A percentile compares a stretch with the other conserved stretches of the same genome.
phyloP scores from a whole-genome alignment of 1,140 invertebrate species.

The Trissolcus basalis region DNA sequence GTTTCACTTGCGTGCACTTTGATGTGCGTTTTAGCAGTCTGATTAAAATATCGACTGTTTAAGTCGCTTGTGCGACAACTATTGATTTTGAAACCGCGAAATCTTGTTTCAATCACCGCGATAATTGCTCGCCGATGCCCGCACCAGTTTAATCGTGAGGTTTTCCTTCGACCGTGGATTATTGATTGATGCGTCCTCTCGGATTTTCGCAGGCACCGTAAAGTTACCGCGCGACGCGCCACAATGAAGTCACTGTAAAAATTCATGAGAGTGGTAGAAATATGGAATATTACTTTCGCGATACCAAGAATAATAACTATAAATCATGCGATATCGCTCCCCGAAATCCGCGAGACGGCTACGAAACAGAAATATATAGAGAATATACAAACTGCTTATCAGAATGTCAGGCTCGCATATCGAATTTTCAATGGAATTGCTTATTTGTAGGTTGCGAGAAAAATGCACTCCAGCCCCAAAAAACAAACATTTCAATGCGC shows the following conservation, averaged over 20 bases:
- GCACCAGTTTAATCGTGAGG: too few species aligned
- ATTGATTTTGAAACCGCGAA: not conserved
- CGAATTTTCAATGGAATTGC: slow-evolving; percentile 5
- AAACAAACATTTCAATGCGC: not conserved
- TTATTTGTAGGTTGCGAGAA: slow-evolving; percentile 7
- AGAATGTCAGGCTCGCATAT: slow-evolving; percentile 19
- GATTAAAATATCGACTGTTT: not conserved
- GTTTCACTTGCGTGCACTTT: slow-evolving; percentile 13
- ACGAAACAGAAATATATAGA: slow-evolving; percentile 42
- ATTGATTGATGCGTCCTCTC: slow-evolving; percentile 44
- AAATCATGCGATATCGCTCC: slow-evolving; percentile 50
- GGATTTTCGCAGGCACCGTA: slow-evolving; percentile 20
- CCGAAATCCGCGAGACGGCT: slow-evolving; percentile 39
- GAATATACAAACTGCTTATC: slow-evolving; percentile 42
- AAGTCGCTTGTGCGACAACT: not conserved
- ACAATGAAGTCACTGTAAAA: slow-evolving; percentile 55
- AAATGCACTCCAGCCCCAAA: not conserved
- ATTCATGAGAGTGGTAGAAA: slow-evolving; percentile 53
- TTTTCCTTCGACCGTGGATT: not conserved
- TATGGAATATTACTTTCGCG: slow-evolving; percentile 59
- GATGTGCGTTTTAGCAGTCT: not conserved
- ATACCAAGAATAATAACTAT: slow-evolving; percentile 56
- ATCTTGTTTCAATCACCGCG: not conserved
- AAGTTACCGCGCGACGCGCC: slow-evolving; percentile 26
- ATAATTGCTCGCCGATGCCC: not conserved